These are phyloP conservation scores for Ctenochaetus hawaiiensis DNA, from an alignment of 2,797 vertebrate genomes.

Conservation along the genomic window DNA sequence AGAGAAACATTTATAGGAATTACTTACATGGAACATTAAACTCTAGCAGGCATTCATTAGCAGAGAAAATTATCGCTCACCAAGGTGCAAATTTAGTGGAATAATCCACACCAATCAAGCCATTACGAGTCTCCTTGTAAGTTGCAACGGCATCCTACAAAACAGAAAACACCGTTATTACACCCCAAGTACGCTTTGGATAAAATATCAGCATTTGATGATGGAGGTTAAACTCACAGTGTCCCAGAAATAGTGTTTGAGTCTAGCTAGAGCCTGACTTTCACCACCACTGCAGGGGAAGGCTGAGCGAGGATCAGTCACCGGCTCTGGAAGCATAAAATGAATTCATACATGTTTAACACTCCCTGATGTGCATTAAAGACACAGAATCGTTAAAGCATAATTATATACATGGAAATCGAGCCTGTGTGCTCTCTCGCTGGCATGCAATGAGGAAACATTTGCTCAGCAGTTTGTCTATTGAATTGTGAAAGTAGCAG, in stretches of 20 bases:
- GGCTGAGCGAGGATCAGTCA: slow-evolving; percentile 84
- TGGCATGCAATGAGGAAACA: slow-evolving; percentile 44
- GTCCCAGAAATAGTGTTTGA: slow-evolving; percentile 91
- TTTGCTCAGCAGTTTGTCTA: slow-evolving; percentile 50
- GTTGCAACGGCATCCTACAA: slow-evolving; percentile 85
- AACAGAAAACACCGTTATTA: slow-evolving; percentile 27
- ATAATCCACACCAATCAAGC: slow-evolving; percentile 87
- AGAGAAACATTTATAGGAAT: slow-evolving; percentile 14
- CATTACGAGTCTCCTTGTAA: slow-evolving; percentile 90
- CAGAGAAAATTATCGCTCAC: slow-evolving; percentile 68
- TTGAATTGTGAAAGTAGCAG: slow-evolving; percentile 32
- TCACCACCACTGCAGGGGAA: slow-evolving; percentile 89
- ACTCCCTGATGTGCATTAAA: slow-evolving; percentile 34
- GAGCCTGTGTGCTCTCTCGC: not conserved
- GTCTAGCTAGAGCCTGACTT: slow-evolving; percentile 85
- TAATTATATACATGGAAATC: slow-evolving; percentile 36
- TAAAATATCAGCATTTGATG: not conserved
- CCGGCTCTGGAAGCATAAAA: slow-evolving; percentile 77
- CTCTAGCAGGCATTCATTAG: not conserved
- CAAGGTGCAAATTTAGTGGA: slow-evolving; percentile 90
- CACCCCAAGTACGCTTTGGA: not conserved
- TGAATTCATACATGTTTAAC: slow-evolving; percentile 31
- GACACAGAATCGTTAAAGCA: slow-evolving; percentile 49
- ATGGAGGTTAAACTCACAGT: slow-evolving; percentile 79
- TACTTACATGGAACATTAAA: slow-evolving; percentile 3